These are phyloP conservation scores for Chiloscyllium punctatum DNA, from an alignment of 2,797 vertebrate species.

Conservation along the genomic window DNA sequence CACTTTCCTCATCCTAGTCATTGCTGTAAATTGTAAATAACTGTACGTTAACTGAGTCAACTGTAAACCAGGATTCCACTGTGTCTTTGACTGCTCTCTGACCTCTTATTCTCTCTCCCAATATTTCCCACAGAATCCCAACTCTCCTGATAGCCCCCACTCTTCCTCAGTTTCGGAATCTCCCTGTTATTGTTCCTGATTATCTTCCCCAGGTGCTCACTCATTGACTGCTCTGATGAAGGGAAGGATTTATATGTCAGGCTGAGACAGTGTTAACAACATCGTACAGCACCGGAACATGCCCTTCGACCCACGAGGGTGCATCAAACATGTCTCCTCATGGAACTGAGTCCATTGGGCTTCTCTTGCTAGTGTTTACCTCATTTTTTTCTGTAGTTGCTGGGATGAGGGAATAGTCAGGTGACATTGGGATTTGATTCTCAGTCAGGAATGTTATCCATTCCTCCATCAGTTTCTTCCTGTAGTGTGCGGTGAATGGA, in stretches of 20 bases:
- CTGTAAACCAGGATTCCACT: too few relatives aligned
- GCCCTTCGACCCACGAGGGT: too few relatives aligned
- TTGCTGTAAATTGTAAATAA: too few relatives aligned
- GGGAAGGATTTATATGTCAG: neutral
- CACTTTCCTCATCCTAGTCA: too few relatives aligned
- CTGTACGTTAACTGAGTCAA: too few relatives aligned
- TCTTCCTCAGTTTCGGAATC: too few relatives aligned
- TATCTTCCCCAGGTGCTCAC: neutral
- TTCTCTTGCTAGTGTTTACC: conserved; percentile 38
- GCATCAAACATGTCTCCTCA: too few relatives aligned
- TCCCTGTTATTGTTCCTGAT: neutral
- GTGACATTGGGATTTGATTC: conserved; percentile 43
- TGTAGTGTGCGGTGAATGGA: conserved; percentile 45
- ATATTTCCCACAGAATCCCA: too few relatives aligned
- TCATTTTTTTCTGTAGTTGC: conserved; percentile 45
- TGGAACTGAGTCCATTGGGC: too few relatives aligned
- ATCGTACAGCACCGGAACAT: too few relatives aligned
- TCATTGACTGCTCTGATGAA: neutral
- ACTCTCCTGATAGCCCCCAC: neutral
- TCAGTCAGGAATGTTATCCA: conserved; percentile 44
- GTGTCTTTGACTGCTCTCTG: too few relatives aligned
- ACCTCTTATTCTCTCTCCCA: too few relatives aligned
- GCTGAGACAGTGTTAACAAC: neutral
- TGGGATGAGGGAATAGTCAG: conserved; percentile 44
- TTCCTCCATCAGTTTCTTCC: conserved; percentile 38